These are phyloP conservation scores for Lycaon pictus DNA, from an alignment of 2,113 vertebrate species.

Conservation along the genomic window DNA sequence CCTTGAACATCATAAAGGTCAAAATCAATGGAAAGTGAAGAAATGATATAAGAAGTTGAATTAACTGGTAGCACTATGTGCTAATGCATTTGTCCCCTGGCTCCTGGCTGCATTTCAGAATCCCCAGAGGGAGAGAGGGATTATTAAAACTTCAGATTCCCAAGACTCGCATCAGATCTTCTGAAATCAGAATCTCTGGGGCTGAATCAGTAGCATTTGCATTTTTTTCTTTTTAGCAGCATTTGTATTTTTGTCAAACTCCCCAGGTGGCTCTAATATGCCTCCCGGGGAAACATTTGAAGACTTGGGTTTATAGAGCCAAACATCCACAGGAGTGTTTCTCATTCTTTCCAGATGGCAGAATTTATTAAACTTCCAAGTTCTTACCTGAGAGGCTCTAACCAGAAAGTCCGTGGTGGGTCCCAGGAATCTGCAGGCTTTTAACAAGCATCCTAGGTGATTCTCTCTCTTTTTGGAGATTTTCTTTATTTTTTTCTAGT, in stretches of 20 bases:
- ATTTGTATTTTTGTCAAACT: not conserved
- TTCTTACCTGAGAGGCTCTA: not conserved
- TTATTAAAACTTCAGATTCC: not conserved
- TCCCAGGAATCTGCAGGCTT: not conserved
- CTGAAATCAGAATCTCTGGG: not conserved
- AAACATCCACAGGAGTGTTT: not conserved
- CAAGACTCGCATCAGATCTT: not conserved
- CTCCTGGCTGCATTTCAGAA: not conserved
- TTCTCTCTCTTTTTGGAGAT: too few relatives aligned
- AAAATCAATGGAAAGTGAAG: not conserved
- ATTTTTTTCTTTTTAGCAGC: not conserved
- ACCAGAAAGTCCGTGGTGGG: not conserved
- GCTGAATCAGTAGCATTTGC: not conserved
- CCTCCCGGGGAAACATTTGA: not conserved
- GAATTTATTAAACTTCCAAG: not conserved
- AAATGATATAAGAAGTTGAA: not conserved
- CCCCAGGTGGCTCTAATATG: not conserved
- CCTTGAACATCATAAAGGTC: not conserved
- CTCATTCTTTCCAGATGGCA: too few relatives aligned
- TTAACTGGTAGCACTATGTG: not conserved
- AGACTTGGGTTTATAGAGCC: not conserved
- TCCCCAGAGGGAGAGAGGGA: too few relatives aligned
- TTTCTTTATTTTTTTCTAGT: too few relatives aligned
- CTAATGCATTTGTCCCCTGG: not conserved
- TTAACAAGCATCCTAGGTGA: not conserved